A percentile compares a stretch with the other conserved stretches of the same genome.
These are phyloP conservation scores for Poliocrania exsul DNA, from an alignment of 2,797 vertebrate genomes.

Conservation along the genomic window DNA sequence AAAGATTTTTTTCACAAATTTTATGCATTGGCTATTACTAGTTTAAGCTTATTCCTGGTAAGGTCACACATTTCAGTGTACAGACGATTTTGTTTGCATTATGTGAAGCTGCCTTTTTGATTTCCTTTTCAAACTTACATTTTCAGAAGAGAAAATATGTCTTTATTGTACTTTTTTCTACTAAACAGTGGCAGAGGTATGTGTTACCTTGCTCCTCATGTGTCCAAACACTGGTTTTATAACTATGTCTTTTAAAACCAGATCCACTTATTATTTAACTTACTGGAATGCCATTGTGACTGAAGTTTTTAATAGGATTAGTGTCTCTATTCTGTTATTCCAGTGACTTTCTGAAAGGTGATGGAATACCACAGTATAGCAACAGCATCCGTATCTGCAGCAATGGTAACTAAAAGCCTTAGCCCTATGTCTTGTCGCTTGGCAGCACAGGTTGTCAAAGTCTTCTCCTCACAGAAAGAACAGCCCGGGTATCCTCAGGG, in stretches of 20 bases:
- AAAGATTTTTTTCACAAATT: neutral
- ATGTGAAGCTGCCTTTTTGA: neutral
- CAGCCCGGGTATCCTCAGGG: neutral
- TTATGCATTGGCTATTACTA: neutral
- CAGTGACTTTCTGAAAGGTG: neutral
- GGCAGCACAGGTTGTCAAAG: neutral
- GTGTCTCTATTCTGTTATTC: neutral
- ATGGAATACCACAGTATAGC: neutral
- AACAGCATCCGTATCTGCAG: neutral
- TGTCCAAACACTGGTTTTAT: neutral
- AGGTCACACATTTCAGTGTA: neutral
- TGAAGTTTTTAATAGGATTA: neutral
- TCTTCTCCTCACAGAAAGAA: neutral
- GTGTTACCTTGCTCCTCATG: neutral
- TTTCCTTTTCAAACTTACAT: neutral
- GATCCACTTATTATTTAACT: neutral
- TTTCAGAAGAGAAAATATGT: neutral
- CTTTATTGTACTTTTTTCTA: neutral
- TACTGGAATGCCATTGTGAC: neutral
- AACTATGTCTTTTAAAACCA: neutral
- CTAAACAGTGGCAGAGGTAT: neutral
- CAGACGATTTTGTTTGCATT: neutral
- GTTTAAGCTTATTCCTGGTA: neutral
- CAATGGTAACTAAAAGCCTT: neutral
- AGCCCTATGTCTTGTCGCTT: neutral